Conservation (phyloP, 2,113 vertebrate species). For the Mohoua ochrocephala region DNA sequence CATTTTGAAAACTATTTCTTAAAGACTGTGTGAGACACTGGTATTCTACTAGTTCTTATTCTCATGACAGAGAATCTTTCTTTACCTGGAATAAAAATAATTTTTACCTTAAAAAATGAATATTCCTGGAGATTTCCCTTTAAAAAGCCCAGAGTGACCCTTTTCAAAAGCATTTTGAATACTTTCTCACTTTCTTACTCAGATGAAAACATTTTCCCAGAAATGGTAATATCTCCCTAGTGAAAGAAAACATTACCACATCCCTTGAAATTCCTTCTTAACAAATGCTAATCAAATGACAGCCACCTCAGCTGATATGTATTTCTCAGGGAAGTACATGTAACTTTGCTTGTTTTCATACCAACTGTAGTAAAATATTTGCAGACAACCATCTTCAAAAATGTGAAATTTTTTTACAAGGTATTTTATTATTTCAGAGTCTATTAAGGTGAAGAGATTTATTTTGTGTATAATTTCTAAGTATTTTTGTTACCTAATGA, state of each 20-base stretch:
- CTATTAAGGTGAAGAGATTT: neutral
- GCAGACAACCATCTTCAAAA: neutral
- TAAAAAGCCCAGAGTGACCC: fast-evolving
- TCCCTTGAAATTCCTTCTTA: neutral
- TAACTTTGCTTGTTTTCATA: neutral
- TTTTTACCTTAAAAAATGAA: neutral
- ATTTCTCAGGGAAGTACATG: neutral
- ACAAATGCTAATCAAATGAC: neutral
- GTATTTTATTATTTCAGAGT: neutral
- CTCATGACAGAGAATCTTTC: neutral
- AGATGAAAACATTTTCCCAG: neutral
- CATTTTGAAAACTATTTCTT: neutral
- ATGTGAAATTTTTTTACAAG: neutral
- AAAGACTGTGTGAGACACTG: neutral
- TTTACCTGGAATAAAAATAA: neutral
- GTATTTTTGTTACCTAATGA: neutral
- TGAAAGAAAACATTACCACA: neutral
- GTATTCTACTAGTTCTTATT: neutral
- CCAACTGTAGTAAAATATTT: neutral
- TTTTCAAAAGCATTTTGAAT: neutral
- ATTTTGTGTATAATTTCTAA: neutral
- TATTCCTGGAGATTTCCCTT: neutral
- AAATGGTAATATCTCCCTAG: neutral
- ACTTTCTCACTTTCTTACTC: neutral
- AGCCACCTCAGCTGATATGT: neutral